These are phyloP conservation scores for Alcedo quadribrachys DNA, from an alignment of 2,797 vertebrate genomes.

Conservation along the genomic window DNA sequence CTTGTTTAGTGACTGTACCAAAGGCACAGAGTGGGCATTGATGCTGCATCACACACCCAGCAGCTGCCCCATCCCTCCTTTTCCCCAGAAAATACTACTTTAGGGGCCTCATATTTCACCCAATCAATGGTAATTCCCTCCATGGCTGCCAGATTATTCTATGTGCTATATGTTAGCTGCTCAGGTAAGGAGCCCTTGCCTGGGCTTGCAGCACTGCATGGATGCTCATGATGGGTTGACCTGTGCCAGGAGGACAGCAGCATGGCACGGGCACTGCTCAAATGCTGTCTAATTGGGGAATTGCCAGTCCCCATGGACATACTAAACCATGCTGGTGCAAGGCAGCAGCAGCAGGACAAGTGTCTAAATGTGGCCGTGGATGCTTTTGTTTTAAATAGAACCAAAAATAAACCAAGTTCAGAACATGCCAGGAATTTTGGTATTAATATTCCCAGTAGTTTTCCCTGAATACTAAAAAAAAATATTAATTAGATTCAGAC, in stretches of 20 bases:
- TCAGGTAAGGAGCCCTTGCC: neutral
- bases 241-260: neutral
- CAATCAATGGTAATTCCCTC: neutral
- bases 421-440: neutral
- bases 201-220: neutral
- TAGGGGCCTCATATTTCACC: neutral
- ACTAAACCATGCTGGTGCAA: neutral
- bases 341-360: neutral
- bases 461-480: neutral
- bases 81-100: neutral
- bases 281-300: neutral
- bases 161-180: neutral
- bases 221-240: rapidly evolving
- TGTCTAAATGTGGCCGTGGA: neutral
- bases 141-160: neutral
- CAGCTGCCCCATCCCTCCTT: neutral
- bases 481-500: neutral
- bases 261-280: neutral
- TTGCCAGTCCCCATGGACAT: neutral
- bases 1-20: neutral
- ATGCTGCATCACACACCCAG: neutral
- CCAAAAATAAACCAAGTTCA: neutral
- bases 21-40: neutral
- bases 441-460: neutral
- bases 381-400: neutral